Percentiles rank a stretch among this genome's conserved stretches.
Conservation (phyloP, 2,888 invertebrate genomes). For the Thysanoteuthis rhombus region DNA sequence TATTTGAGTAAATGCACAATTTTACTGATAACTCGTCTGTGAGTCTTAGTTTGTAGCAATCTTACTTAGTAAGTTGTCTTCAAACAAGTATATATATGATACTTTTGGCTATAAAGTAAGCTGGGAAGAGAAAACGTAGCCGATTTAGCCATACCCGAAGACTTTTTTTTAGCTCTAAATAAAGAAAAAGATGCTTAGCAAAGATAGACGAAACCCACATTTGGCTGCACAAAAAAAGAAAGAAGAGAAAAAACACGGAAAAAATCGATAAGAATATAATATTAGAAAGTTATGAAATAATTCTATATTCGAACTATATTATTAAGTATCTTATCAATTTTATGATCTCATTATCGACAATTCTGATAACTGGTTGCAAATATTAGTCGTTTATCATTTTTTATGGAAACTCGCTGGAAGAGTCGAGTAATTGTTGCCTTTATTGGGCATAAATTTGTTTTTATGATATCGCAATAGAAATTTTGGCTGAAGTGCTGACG, state of each 20-base stretch:
- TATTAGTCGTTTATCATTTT: not conserved
- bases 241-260: not conserved
- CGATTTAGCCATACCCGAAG: too few species aligned
- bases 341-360: not conserved
- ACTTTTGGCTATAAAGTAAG: too few species aligned
- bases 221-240: too few species aligned
- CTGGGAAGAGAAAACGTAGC: too few species aligned
- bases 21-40: too few species aligned
- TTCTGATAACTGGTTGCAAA: not conserved
- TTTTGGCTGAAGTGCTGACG: not conserved
- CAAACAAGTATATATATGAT: too few species aligned
- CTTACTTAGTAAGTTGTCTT: too few species aligned
- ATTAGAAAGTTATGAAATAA: not conserved
- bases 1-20: too few species aligned
- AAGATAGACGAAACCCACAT: too few species aligned
- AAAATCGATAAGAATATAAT: not conserved
- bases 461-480: not conserved
- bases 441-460: not conserved
- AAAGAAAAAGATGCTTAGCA: too few species aligned
- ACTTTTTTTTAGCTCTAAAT: too few species aligned
- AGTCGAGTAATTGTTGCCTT: not conserved
- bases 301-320: not conserved
- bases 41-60: too few species aligned
- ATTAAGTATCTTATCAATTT: not conserved
- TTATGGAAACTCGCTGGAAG: not conserved